Conservation (phyloP, 2,797 vertebrate genomes). For the Cynodonichthys magdalenae region DNA sequence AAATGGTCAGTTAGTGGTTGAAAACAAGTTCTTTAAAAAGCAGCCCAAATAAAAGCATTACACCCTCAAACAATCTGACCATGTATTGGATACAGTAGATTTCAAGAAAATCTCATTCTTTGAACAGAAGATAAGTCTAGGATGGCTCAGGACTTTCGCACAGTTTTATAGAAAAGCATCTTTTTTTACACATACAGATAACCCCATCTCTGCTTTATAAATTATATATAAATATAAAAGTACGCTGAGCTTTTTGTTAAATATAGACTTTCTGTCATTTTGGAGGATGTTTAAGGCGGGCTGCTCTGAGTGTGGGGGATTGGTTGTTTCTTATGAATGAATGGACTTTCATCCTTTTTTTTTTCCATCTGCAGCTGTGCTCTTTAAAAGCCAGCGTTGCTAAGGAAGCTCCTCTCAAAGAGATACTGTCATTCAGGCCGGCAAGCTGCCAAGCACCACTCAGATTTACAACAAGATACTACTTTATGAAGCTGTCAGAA, state of each 20-base stretch:
- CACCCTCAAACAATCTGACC: too few relatives aligned
- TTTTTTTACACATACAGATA: not conserved
- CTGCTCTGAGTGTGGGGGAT: constrained; percentile 13
- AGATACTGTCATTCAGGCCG: constrained; percentile 58
- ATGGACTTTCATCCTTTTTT: constrained; percentile 61
- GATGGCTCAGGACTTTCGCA: not conserved
- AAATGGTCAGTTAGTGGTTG: too few relatives aligned
- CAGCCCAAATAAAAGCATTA: too few relatives aligned
- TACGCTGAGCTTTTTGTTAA: constrained; percentile 7
- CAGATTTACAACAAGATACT: constrained; percentile 37
- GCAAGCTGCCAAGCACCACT: constrained; percentile 38
- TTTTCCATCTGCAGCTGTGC: constrained; percentile 70
- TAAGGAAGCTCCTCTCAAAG: constrained; percentile 78
- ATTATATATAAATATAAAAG: constrained; percentile 23
- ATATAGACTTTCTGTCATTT: constrained; percentile 26
- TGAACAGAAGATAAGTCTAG: too few relatives aligned
- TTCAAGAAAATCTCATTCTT: too few relatives aligned
- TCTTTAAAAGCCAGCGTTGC: constrained; percentile 64
- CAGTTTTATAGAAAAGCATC: not conserved
- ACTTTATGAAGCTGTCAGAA: constrained; percentile 10
- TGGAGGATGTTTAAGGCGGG: constrained; percentile 10
- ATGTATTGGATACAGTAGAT: too few relatives aligned
- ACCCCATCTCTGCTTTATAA: constrained; percentile 2
- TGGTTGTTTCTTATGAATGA: constrained; percentile 69
- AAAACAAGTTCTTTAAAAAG: too few relatives aligned